A percentile compares a stretch with the other conserved stretches of the same genome.
These are phyloP conservation scores for Rhegmatorhina hoffmannsi DNA, from an alignment of 2,113 vertebrate genomes.

Conservation along the genomic window DNA sequence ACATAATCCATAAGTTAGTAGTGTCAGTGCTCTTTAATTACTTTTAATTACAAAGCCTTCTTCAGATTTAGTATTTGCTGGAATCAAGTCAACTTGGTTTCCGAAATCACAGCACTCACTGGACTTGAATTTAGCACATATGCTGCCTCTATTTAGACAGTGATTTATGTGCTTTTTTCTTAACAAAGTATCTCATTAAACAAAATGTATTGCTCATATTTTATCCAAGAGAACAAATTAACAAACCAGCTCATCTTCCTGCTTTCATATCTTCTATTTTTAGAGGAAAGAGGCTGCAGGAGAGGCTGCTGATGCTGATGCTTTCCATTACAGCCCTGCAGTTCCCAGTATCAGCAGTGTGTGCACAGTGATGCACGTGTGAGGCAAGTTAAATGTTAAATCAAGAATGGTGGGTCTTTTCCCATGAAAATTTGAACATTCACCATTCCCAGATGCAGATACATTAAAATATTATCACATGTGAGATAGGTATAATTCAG, in stretches of 20 bases:
- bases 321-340: neutral
- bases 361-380: fast-evolving
- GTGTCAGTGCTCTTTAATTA: conserved; percentile 2
- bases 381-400: neutral
- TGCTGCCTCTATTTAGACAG: neutral
- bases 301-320: neutral
- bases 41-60: neutral
- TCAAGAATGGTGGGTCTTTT: neutral
- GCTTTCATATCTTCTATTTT: neutral
- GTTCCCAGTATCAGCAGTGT: neutral
- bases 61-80: conserved; percentile 42
- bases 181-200: conserved; percentile 53
- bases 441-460: neutral
- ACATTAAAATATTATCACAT: neutral
- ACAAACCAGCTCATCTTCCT: conserved; percentile 1
- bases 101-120: neutral
- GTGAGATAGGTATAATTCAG: neutral
- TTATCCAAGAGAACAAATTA: neutral
- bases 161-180: conserved; percentile 53
- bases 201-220: neutral
- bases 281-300: neutral
- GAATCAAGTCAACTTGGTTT: conserved; percentile 39
- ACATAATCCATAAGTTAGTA: neutral
- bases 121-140: conserved; percentile 12
- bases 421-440: neutral